A percentile compares a stretch with the other conserved stretches of the same genome.
These are phyloP conservation scores for Melanostigma gelatinosum DNA, from an alignment of 2,113 vertebrate genomes.

Conservation along the genomic window DNA sequence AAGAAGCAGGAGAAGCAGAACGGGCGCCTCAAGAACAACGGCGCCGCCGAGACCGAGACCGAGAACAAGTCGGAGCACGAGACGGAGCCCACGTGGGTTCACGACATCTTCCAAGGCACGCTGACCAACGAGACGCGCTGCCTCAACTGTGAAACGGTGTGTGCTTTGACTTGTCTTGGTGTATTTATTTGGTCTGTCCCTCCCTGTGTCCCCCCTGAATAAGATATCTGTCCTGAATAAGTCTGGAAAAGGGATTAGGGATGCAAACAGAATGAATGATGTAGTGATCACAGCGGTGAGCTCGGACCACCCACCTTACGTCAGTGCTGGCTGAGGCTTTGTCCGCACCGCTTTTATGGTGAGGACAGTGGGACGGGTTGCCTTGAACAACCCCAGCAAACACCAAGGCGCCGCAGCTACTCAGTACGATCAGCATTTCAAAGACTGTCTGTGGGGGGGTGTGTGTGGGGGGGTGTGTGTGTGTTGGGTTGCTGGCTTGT, in stretches of 20 bases:
- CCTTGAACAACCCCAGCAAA: slow-evolving; percentile 63
- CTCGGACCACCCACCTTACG: slow-evolving; percentile 31
- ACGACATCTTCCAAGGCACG: slow-evolving; percentile 98
- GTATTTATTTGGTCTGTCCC: no score
- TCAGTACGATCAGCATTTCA: slow-evolving; percentile 51
- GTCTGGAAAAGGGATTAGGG: slow-evolving; percentile 56
- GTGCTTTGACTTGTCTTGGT: slow-evolving; percentile 30
- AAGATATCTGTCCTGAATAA: slow-evolving; percentile 24
- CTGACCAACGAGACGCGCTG: slow-evolving; percentile 99
- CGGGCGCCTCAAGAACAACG: slow-evolving; percentile 94
- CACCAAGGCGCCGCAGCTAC: slow-evolving; percentile 8
- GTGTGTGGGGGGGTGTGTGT: background rate
- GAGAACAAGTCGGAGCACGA: slow-evolving; percentile 92
- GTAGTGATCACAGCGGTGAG: background rate
- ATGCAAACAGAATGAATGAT: background rate
- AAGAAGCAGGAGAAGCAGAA: slow-evolving; percentile 98
- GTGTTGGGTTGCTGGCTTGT: background rate
- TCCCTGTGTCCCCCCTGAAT: background rate
- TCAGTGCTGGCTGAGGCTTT: slow-evolving; percentile 33
- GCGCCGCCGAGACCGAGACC: slow-evolving; percentile 82
- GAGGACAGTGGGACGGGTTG: slow-evolving; percentile 24
- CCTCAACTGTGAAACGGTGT: slow-evolving; percentile 98
- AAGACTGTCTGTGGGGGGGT: background rate
- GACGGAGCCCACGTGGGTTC: slow-evolving; percentile 95
- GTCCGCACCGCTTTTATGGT: slow-evolving; percentile 25